A percentile compares a stretch with the other conserved stretches of the same genome.
These are phyloP conservation scores for Parazoanthus swiftii DNA, from an alignment of 92 coral and sea anemone genomes.

Conservation along the genomic window DNA sequence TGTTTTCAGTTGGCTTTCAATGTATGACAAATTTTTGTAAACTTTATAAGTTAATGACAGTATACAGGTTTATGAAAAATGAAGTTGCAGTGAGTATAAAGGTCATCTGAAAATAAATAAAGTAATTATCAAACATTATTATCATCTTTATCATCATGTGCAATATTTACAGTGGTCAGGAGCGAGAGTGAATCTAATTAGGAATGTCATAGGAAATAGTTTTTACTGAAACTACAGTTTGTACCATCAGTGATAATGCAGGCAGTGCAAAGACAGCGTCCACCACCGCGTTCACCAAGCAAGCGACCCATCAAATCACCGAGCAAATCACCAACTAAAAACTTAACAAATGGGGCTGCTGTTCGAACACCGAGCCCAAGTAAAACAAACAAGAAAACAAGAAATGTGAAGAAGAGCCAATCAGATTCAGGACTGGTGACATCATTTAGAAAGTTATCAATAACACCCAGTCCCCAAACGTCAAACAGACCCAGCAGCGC, in stretches of 20 bases:
- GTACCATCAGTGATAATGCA: slow-evolving; percentile 6
- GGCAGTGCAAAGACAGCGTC: slow-evolving; percentile 25
- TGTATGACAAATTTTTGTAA: too few species aligned
- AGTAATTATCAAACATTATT: too few species aligned
- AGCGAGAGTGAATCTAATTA: too few species aligned
- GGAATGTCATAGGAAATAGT: too few species aligned
- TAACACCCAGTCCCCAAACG: slow-evolving; percentile 66
- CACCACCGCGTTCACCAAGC: not conserved
- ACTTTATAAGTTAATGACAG: too few species aligned
- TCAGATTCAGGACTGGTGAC: slow-evolving; percentile 74
- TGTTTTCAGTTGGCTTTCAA: too few species aligned
- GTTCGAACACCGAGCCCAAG: slow-evolving; percentile 30
- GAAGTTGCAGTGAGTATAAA: too few species aligned
- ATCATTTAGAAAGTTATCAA: slow-evolving; percentile 68
- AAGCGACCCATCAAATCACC: slow-evolving; percentile 11
- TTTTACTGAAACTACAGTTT: not conserved
- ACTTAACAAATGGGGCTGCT: not conserved
- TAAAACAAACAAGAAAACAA: slow-evolving; percentile 29
- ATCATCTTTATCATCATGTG: too few species aligned
- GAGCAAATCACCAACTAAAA: slow-evolving; percentile 11
- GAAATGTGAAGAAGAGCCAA: slow-evolving; percentile 55
- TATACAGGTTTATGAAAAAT: too few species aligned
- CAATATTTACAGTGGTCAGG: too few species aligned
- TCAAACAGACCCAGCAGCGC: slow-evolving; percentile 58
- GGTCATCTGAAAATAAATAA: too few species aligned